phyloP scores from a whole-genome alignment of 1,140 invertebrate species.

The Anagrus nilaparvatae region DNA sequence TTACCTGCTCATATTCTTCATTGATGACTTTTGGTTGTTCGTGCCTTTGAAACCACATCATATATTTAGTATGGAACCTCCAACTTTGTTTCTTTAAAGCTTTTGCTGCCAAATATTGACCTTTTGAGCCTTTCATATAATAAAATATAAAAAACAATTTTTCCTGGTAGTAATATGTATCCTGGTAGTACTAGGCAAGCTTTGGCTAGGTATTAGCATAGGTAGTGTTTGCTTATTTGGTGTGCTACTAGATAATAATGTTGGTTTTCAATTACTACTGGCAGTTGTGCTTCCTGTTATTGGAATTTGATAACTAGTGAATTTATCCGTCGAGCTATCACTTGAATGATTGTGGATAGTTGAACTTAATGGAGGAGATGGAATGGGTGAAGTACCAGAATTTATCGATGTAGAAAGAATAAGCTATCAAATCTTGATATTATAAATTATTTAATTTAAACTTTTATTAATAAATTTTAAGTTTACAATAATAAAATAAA shows the following conservation, averaged over 20 bases:
- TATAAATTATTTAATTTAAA: no score
- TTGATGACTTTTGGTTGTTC: slow-evolving; percentile 99
- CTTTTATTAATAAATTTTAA: no score
- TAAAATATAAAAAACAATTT: slow-evolving; percentile 99
- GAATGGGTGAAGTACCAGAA: slow-evolving; percentile 57
- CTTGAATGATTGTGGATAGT: slow-evolving; percentile 61
- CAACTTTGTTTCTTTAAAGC: slow-evolving; percentile 99
- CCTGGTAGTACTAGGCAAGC: slow-evolving; percentile 46
- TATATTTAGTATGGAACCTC: slow-evolving; percentile 99
- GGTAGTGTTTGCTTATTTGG: slow-evolving; percentile 57
- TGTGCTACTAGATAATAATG: slow-evolving; percentile 44
- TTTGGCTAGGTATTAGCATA: slow-evolving; percentile 47
- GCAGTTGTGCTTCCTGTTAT: slow-evolving; percentile 52
- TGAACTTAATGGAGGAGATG: slow-evolving; percentile 48
- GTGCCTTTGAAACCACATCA: slow-evolving; percentile 99
- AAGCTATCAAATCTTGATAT: no score
- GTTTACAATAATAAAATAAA: no score
- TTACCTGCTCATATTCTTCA: slow-evolving; percentile 98
- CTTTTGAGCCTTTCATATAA: slow-evolving; percentile 99
- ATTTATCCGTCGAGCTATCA: slow-evolving; percentile 59
- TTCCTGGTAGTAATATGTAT: slow-evolving; percentile 56
- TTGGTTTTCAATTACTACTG: slow-evolving; percentile 65
- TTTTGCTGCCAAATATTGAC: slow-evolving; percentile 98
- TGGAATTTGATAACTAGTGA: slow-evolving; percentile 90
- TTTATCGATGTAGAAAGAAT: slow-evolving; percentile 73